A percentile compares a stretch with the other conserved stretches of the same genome.
Evolutionary conservation across 2,113 vertebrate species (phyloP).

Genomic region (Cottus gobio): DNA sequence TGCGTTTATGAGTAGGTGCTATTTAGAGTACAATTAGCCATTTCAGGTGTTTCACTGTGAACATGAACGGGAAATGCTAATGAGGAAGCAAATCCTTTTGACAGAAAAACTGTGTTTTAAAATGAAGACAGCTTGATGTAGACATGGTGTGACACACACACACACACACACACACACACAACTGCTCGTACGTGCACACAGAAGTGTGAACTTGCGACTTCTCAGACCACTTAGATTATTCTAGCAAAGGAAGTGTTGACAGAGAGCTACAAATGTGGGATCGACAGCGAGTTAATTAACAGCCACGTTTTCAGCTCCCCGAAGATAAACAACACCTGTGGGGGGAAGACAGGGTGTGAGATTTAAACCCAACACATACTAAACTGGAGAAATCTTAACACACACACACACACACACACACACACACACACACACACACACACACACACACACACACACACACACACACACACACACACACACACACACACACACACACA

Average conservation of each 20-base stretch:
- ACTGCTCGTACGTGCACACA: conserved; percentile 7
- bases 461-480: no score
- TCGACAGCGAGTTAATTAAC: conserved; percentile 71
- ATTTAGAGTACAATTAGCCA: neutral
- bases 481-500: no score
- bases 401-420: no score
- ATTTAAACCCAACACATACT: conserved; percentile 52
- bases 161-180: neutral
- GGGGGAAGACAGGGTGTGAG: conserved; percentile 20
- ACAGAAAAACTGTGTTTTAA: neutral
- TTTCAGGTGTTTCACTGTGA: neutral
- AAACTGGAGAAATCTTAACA: conserved; percentile 35
- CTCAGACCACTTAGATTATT: conserved; percentile 71
- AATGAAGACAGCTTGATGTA: neutral
- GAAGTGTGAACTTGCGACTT: conserved; percentile 70
- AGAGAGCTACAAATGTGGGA: conserved; percentile 53
- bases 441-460: no score
- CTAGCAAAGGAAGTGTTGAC: conserved; percentile 77
- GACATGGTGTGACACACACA: neutral
- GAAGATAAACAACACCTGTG: conserved; percentile 63
- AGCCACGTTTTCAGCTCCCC: conserved; percentile 57
- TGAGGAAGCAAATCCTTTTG: neutral
- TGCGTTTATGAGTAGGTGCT: neutral
- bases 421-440: no score
- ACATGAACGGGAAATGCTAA: neutral